These are phyloP conservation scores for Prunella strophiata DNA, from an alignment of 2,797 vertebrate genomes.

Conservation along the genomic window DNA sequence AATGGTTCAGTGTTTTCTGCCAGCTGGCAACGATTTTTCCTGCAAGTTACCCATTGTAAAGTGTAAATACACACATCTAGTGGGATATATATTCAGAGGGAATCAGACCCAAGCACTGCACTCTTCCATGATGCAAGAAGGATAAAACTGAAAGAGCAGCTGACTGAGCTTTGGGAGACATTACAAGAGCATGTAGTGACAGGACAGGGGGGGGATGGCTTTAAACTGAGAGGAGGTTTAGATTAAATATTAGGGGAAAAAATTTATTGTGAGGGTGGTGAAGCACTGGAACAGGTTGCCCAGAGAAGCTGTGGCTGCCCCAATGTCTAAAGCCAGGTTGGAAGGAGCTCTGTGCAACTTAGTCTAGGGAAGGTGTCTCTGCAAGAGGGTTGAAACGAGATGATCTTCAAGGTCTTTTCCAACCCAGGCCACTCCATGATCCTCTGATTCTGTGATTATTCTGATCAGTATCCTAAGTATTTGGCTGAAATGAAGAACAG, in stretches of 20 bases:
- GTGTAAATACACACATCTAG: neutral
- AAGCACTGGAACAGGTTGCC: neutral
- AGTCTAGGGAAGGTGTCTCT: neutral
- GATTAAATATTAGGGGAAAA: neutral
- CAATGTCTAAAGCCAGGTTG: neutral
- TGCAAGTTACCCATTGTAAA: neutral
- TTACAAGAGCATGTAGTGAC: neutral
- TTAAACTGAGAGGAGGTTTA: neutral
- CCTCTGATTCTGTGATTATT: neutral
- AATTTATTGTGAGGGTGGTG: neutral
- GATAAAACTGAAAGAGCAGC: neutral
- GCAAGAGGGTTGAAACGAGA: accelerated
- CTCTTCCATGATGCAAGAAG: neutral
- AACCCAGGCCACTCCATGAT: neutral
- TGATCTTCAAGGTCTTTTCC: neutral
- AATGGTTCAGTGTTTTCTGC: neutral
- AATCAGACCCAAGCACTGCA: neutral
- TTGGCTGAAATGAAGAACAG: neutral
- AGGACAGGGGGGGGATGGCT: neutral
- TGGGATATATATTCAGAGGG: neutral
- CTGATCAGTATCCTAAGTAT: neutral
- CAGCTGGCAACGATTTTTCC: neutral
- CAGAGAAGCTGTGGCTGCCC: neutral
- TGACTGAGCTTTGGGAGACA: neutral
- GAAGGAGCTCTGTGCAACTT: neutral